Base-by-base conservation (phyloP, 23 tunicate species). In the Trididemnum clinides region DNA sequence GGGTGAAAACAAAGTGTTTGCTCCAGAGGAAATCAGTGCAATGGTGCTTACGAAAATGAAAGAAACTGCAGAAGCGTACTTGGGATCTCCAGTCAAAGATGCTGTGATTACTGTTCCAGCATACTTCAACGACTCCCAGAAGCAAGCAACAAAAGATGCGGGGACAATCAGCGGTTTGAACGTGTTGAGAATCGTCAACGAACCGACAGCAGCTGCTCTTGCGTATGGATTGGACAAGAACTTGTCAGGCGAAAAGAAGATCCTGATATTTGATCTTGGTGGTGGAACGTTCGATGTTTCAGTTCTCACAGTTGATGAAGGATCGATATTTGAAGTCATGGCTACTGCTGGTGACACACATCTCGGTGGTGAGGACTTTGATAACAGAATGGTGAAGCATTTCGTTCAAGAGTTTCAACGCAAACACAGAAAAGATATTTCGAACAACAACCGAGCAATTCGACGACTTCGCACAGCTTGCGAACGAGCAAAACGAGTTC, bases 101-200 rank as follows among this genome's bases (percentile, higher is more conserved):
- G 99, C 93, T 3, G 99, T 96, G 35, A 85, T 96, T 27, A 96
- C 99, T 0, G 96, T 96, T 7, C 99, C 99, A 7, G 99, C 99
- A 3, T 91, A 91, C 39, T 93, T 93, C 80, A 93, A 95, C 92
- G 99, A 95, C 71, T 92, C 91, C 25, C 99, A 95, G 74, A 72
- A 97, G 44, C 97, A 91, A 85, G 99, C 97, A n/a, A 96, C 97
- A 0, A 86, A 87, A 79, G 92, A 88, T 62, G 92, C 92, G 39
- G 98, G 92, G 20, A 65, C 78, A 19, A 88, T 88, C 44, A 81
- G 90, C 30, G 98, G 98, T 0, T 74, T 93, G n/a, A 93, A 93
- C 22, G 98, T 93, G 0, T 69, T 84, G 64, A 64, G 92, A 72
- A 81, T 93, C 0, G 81, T 93, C 33, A 91, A 96, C 73, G 99